Conservation (phyloP, 2,888 invertebrate genomes). For the Alloplasta piceator region DNA sequence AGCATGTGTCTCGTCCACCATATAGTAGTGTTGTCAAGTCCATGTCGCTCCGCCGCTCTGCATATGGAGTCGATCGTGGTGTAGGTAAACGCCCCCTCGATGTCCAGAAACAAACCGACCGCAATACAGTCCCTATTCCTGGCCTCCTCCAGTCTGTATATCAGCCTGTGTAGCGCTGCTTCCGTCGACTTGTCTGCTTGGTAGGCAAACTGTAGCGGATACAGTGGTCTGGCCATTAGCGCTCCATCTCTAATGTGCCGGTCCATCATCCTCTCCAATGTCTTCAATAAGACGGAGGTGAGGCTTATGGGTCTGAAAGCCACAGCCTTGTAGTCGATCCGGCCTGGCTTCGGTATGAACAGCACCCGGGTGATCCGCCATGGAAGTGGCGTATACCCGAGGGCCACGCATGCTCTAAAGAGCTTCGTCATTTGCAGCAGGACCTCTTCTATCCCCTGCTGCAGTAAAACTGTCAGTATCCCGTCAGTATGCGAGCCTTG, state of each 20-base stretch:
- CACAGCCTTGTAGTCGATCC: constrained; percentile 53
- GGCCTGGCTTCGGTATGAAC: constrained; percentile 64
- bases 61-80: constrained; percentile 38
- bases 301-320: constrained; percentile 66
- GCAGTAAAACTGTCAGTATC: constrained; percentile 33
- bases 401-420: constrained; percentile 37
- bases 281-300: constrained; percentile 67
- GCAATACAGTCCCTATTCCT: constrained; percentile 7
- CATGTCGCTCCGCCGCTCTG: neutral
- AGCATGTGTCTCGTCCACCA: constrained; percentile 42
- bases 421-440: constrained; percentile 25
- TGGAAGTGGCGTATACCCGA: constrained; percentile 34
- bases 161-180: constrained; percentile 50
- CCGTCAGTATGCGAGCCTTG: constrained; percentile 46
- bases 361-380: constrained; percentile 51
- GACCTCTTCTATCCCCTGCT: constrained; percentile 5
- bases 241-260: constrained; percentile 58
- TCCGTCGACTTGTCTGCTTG: constrained; percentile 61
- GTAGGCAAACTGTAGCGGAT: constrained; percentile 66
- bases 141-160: constrained; percentile 48
- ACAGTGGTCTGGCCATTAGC: constrained; percentile 24
- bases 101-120: constrained; percentile 59
- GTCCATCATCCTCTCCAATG: constrained; percentile 67
- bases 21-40: neutral
- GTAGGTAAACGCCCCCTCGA: constrained; percentile 62